A percentile compares a stretch with the other conserved stretches of the same genome.
These are phyloP conservation scores for Morinoia aosen DNA, from an alignment of 2,888 invertebrate species.

Conservation along the genomic window DNA sequence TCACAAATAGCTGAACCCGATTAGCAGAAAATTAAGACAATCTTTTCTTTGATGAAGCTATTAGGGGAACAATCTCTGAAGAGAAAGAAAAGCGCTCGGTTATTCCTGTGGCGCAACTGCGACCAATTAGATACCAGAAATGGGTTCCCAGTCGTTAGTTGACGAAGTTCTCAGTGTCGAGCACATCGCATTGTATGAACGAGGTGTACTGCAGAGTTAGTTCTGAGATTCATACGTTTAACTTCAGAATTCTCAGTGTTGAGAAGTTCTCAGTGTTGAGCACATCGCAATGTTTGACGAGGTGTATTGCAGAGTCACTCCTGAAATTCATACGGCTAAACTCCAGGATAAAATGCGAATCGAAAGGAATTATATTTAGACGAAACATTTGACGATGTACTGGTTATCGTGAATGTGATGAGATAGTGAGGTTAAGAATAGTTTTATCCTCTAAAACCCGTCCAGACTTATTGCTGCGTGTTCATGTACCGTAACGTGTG, in stretches of 20 bases:
- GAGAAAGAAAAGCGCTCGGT: not conserved
- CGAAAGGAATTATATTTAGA: not conserved
- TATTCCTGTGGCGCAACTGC: not conserved
- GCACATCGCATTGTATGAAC: not conserved
- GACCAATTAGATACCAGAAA: not conserved
- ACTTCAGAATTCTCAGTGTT: not conserved
- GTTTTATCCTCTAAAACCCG: not conserved
- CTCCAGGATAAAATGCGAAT: not conserved
- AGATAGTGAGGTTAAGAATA: not conserved
- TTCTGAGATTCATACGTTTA: not conserved
- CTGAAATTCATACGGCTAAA: no score
- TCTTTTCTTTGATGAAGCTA: not conserved
- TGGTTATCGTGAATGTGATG: not conserved
- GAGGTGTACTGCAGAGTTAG: not conserved
- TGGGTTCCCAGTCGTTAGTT: not conserved
- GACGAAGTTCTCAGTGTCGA: not conserved
- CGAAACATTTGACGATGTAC: not conserved
- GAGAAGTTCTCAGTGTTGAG: no score
- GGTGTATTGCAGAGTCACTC: no score
- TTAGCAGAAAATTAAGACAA: not conserved
- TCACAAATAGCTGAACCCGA: not conserved
- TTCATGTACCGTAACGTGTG: not conserved
- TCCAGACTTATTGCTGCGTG: not conserved
- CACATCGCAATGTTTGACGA: no score
- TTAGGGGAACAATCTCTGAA: not conserved